Evolutionary conservation across 2,888 invertebrate genomes (phyloP), one percentile per base, ranked within the genome.

Genomic region (Cosmorhoe ocellata): DNA sequence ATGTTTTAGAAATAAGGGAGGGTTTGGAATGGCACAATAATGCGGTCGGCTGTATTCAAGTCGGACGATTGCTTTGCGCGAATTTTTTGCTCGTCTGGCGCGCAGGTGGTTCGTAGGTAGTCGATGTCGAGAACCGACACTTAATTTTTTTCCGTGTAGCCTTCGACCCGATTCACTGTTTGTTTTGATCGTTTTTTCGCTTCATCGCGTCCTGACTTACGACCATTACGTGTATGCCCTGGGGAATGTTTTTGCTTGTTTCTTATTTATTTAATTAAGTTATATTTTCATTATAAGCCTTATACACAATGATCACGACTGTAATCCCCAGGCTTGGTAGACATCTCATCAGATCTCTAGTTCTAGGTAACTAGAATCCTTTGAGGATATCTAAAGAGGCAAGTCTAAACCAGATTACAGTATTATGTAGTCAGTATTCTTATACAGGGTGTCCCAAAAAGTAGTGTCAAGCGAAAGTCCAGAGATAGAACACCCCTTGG

Each of bases 81-180:
- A 74, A 77, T 82, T 84, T 84, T 86, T 84, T 83, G 75, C 66
- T 67, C 69, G 82, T 84, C 82, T 84, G 81, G 78, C 74, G 73
- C 78, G 80, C 84, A 84, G 84, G 84, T 84, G 84, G 76, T 73
- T 79, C 67, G 67, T 65, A 70, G 67, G 69, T 66, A 65, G 67
- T 63, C 58, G 56, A 58, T 59, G 66, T 65, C 66, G 59, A 66
- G 69, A 71, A 65, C 67, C 66, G 62, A 66, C 63, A 67, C 63
- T 73, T 69, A 58, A 66, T 73, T 80, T 80, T 80, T 81, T 77
- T 70, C 56, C 60, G 59, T 69, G 72, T 63, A 75, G 71, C 73
- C 71, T 77, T 72, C 76, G 74, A 77, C 76, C 66, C 67, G 65
- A 73, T 70, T 69, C 68, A 71, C 69, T 78, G 75, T 80, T 79